These are phyloP conservation scores for Gnathonemus longibarbis DNA, from an alignment of 2,113 vertebrate species.

Conservation along the genomic window DNA sequence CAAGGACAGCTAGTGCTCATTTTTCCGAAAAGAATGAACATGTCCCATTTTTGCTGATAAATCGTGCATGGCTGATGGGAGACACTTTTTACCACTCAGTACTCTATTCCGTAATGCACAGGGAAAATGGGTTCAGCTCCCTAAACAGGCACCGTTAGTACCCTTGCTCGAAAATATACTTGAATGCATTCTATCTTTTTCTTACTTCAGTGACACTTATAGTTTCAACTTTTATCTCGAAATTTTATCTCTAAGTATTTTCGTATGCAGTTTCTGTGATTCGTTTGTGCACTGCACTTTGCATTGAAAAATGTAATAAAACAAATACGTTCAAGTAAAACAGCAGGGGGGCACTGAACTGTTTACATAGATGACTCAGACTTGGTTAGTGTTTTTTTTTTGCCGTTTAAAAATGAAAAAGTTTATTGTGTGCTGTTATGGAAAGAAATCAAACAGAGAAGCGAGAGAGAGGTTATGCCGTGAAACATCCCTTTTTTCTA, in stretches of 20 bases:
- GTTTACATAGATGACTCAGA: not conserved
- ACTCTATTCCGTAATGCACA: not conserved
- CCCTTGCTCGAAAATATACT: not conserved
- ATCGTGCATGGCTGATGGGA: not conserved
- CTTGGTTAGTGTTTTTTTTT: not conserved
- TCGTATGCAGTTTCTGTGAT: not conserved
- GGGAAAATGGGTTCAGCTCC: not conserved
- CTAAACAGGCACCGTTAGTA: not conserved
- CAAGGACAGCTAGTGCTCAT: not conserved
- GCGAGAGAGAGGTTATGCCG: not conserved
- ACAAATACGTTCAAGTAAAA: not conserved
- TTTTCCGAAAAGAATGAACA: not conserved
- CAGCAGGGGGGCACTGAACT: not conserved
- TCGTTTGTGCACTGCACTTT: not conserved
- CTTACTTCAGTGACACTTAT: not conserved
- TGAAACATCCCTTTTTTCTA: not conserved
- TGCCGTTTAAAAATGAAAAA: not conserved
- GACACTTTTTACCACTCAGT: not conserved
- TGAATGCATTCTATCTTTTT: not conserved
- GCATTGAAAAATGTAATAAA: not conserved
- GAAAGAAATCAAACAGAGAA: not conserved
- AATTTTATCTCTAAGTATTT: not conserved
- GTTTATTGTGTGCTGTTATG: not conserved
- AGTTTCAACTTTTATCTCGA: not conserved
- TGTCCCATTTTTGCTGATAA: not conserved